Conservation (phyloP, 2,113 vertebrate species). For the Marmota monax region DNA sequence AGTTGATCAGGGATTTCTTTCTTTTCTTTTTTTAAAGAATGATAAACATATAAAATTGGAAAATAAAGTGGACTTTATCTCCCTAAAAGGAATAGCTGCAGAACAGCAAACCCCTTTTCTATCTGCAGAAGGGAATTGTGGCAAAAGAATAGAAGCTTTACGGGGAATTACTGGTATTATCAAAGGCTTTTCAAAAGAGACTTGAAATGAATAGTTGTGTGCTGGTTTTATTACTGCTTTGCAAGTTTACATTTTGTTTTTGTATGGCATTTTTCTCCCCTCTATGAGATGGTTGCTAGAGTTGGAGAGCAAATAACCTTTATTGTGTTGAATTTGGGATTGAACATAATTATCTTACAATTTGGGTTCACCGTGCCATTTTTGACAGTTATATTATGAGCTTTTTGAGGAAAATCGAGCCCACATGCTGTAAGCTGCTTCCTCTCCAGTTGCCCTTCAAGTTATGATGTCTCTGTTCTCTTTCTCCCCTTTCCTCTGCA, state of each 20-base stretch:
- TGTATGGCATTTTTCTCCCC: conserved; percentile 54
- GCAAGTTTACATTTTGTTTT: conserved; percentile 79
- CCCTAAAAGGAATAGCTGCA: conserved; percentile 64
- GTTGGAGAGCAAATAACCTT: conserved; percentile 84
- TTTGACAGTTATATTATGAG: conserved; percentile 75
- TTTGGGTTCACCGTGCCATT: conserved; percentile 76
- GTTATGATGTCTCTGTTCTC: background rate
- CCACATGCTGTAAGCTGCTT: conserved; percentile 54
- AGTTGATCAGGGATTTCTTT: conserved; percentile 57
- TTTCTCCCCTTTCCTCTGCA: background rate
- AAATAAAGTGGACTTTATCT: conserved; percentile 69
- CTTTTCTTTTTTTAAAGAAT: conserved; percentile 35
- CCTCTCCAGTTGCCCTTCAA: background rate
- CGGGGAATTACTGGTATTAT: conserved; percentile 86
- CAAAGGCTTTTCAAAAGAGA: conserved; percentile 86
- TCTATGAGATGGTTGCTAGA: conserved; percentile 82
- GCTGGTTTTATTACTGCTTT: conserved; percentile 84
- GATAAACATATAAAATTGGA: conserved; percentile 51
- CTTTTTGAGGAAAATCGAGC: conserved; percentile 70
- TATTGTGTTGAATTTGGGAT: conserved; percentile 82
- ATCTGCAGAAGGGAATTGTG: conserved; percentile 80
- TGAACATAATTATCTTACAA: conserved; percentile 84
- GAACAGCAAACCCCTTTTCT: conserved; percentile 76
- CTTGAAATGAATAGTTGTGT: conserved; percentile 85
- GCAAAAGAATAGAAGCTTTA: conserved; percentile 82